Conservation (phyloP, 2,113 vertebrate genomes). For the Climacteris rufus region DNA sequence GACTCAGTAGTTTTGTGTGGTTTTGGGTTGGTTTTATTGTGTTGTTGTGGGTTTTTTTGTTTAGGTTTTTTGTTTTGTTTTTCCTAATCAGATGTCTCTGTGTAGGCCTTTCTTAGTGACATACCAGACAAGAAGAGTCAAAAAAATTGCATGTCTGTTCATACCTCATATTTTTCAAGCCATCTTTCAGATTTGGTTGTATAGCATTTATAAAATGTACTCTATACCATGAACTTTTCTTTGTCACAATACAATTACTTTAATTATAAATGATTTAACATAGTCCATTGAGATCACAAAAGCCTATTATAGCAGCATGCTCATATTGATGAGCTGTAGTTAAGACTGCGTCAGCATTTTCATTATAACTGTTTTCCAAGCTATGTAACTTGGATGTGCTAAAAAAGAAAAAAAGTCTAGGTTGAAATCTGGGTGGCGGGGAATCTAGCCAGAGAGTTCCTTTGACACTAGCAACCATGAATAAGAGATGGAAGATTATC, state of each 20-base stretch:
- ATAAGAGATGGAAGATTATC: background rate
- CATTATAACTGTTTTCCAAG: slow-evolving; percentile 32
- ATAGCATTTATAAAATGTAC: slow-evolving; percentile 6
- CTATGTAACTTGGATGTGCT: slow-evolving; percentile 1
- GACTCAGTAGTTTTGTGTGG: background rate
- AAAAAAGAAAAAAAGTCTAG: background rate
- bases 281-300: slow-evolving; percentile 48
- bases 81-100: background rate
- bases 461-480: background rate
- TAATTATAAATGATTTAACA: slow-evolving; percentile 56
- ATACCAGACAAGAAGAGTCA: background rate
- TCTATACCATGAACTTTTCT: slow-evolving; percentile 42
- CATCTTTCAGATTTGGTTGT: slow-evolving; percentile 22
- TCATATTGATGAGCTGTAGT: slow-evolving; percentile 15
- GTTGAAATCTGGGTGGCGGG: too few species aligned
- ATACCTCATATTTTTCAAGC: background rate
- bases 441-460: background rate
- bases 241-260: slow-evolving; percentile 42
- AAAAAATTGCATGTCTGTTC: background rate
- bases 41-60: background rate
- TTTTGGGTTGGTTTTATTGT: background rate
- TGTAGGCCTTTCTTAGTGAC: background rate
- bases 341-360: slow-evolving; percentile 53
- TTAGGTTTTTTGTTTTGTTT: background rate
- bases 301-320: slow-evolving; percentile 1